These are phyloP conservation scores for Papilio demoleus DNA, from an alignment of 2,888 invertebrate species.

Conservation along the genomic window DNA sequence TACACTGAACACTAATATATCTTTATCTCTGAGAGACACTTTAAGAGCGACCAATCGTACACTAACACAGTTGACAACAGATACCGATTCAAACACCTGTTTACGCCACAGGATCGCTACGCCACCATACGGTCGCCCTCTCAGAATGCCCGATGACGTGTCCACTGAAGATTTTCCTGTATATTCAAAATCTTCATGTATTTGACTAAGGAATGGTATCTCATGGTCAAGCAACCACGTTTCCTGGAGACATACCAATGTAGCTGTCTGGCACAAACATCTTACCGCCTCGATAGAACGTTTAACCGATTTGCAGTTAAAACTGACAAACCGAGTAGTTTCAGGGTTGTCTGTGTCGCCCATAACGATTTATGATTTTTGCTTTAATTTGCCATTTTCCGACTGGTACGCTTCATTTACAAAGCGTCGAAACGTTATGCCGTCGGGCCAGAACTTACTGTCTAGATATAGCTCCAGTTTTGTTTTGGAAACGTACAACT, in stretches of 20 bases:
- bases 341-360: too few species aligned
- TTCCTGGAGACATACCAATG: conserved; percentile 47
- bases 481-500: background rate
- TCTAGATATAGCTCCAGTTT: background rate
- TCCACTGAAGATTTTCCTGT: conserved; percentile 48
- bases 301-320: conserved; percentile 46
- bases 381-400: background rate
- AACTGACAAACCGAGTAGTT: conserved; percentile 36
- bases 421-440: background rate
- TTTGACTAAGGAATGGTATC: conserved; percentile 39
- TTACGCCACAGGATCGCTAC: conserved; percentile 49
- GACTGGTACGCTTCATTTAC: background rate
- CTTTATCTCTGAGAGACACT: conserved; percentile 29
- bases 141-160: conserved; percentile 44
- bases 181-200: conserved; percentile 43
- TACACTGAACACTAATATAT: conserved; percentile 44
- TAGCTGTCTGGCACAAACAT: conserved; percentile 40
- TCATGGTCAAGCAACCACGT: conserved; percentile 48
- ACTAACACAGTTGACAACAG: conserved; percentile 44
- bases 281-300: conserved; percentile 42
- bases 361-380: too few species aligned
- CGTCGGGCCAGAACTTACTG: background rate
- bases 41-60: conserved; percentile 43
- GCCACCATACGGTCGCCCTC: conserved; percentile 47
- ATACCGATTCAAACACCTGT: conserved; percentile 42